Base-by-base conservation (phyloP, 1,140 invertebrate genomes). In the Trichogramma pretiosum region DNA sequence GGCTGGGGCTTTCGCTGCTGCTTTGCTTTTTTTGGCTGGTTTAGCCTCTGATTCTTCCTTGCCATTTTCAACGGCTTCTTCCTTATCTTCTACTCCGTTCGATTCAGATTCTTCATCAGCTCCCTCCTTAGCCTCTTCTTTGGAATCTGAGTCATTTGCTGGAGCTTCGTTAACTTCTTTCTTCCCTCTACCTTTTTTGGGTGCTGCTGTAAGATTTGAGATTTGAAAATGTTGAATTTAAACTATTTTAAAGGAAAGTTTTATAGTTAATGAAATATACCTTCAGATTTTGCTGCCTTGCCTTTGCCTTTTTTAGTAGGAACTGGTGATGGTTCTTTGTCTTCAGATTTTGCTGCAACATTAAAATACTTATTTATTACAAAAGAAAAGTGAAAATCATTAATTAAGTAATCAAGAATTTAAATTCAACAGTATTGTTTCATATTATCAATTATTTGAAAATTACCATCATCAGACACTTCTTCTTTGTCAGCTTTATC, bases 141-240 rank as follows among this genome's bases (percentile, higher is more conserved):
- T 43, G 5, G 22, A 24, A 32, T 54, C 52, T 7, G 30, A 32
- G 14, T 46, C 45, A 11, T 24, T 10, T 13, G 37, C 19, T 11
- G 16, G 42, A 21, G 11, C 8, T 9, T 50, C 48, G 30, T 35
- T 44, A 10, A 23, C 28, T 10, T 46, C 48, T 30, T 54, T 54
- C n/a, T 54, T 54, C 17, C 48, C 48, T n/a, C 23, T 46, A 4
- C 44, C 44, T 39, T 54, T 54, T 40, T 50, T 54, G 10, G 52
- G 36, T n/a, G 19, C 43, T 33, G 33, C 47, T 53, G 16, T 11
- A 34, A 34, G 19, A 37, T n/a, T n/a, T n/a, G n/a, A n/a, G n/a
- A n/a, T n/a, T n/a, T n/a, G n/a, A 41, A 34, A 1, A 41, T 26
- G 30, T 22, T 41, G n/a, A n/a, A n/a, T n/a, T 26, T 26, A 18